Percentiles rank a stretch among this genome's conserved stretches.
Evolutionary conservation across 1,140 invertebrate species (phyloP).

Genomic region (Neuroterus valhalla): DNA sequence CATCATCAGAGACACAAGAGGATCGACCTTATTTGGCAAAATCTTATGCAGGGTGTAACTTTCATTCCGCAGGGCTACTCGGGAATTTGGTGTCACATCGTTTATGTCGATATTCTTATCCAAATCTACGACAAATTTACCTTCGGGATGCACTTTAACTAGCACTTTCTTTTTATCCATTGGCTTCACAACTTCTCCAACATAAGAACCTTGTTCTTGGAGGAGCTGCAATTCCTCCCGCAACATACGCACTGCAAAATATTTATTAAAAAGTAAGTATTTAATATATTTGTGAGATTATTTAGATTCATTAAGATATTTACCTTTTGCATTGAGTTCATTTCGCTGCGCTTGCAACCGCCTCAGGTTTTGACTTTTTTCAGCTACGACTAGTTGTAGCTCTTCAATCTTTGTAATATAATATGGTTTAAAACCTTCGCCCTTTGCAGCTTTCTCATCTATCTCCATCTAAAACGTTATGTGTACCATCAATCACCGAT

Average conservation of each 20-base stretch:
- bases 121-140: conserved; percentile 99
- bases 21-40: conserved; percentile 99
- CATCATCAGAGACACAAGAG: conserved; percentile 99
- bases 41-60: conserved; percentile 99
- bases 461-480: conserved; percentile 87
- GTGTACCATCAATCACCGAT: conserved; percentile 28
- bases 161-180: conserved; percentile 99
- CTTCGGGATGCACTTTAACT: conserved; percentile 99
- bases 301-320: conserved; percentile 18
- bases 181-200: conserved; percentile 99
- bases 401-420: conserved; percentile 99
- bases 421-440: conserved; percentile 94
- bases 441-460: conserved; percentile 81
- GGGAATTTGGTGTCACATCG: conserved; percentile 97
- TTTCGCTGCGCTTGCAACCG: conserved; percentile 98
- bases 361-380: conserved; percentile 98
- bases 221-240: conserved; percentile 97
- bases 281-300: conserved; percentile 9
- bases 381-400: conserved; percentile 94
- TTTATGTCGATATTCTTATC: conserved; percentile 99
- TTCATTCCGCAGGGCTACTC: conserved; percentile 98
- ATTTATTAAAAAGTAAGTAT: not conserved
- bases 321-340: conserved; percentile 99
- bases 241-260: conserved; percentile 91
- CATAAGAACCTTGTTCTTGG: conserved; percentile 99